These are phyloP conservation scores for Acanthopagrus latus DNA, from an alignment of 2,797 vertebrate species.

Conservation along the genomic window DNA sequence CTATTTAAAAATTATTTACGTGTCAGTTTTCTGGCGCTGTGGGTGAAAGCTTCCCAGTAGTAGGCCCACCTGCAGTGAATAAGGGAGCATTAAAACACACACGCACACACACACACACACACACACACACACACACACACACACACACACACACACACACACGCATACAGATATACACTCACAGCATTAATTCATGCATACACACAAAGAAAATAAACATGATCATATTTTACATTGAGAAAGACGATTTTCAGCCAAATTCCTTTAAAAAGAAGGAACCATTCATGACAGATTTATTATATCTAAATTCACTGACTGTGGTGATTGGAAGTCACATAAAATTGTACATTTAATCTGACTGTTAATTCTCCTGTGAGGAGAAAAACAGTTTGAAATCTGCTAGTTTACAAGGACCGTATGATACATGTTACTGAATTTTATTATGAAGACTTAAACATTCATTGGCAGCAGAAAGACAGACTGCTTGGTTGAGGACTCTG, in stretches of 20 bases:
- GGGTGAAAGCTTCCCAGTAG: conserved; percentile 73
- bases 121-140: neutral
- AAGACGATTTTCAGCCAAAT: conserved; percentile 25
- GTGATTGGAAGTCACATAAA: conserved; percentile 9
- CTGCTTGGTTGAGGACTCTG: neutral
- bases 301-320: neutral
- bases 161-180: neutral
- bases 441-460: neutral
- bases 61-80: conserved; percentile 88
- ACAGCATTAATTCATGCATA: neutral
- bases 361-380: conserved; percentile 1
- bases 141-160: neutral
- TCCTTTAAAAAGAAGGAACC: conserved; percentile 6
- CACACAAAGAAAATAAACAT: neutral
- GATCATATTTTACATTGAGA: conserved; percentile 17
- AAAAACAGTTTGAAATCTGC: conserved; percentile 20
- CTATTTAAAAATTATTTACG: conserved; percentile 57
- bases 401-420: conserved; percentile 1
- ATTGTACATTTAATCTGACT: conserved; percentile 8
- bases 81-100: conserved; percentile 55
- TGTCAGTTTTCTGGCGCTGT: conserved; percentile 68
- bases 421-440: conserved; percentile 12
- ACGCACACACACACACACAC: neutral
- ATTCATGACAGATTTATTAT: conserved; percentile 16
- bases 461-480: conserved; percentile 1